These are phyloP conservation scores for Drosophila kurseongensis DNA, from an alignment of 1,140 invertebrate genomes.

Conservation along the genomic window DNA sequence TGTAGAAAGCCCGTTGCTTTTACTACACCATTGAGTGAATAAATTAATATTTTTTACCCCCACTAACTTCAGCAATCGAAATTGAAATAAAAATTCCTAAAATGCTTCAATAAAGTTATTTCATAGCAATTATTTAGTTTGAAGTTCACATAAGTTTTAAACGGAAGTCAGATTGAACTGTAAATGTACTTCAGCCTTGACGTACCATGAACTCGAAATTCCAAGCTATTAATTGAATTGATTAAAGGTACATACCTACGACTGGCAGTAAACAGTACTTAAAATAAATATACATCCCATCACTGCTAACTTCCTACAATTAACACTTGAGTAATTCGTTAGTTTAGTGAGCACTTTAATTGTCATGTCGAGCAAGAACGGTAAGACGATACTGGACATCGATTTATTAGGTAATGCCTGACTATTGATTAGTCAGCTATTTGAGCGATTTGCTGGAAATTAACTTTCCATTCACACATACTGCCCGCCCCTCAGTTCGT, in stretches of 20 bases:
- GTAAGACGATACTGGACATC: slow-evolving; percentile 1
- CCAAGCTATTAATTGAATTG: too few species aligned
- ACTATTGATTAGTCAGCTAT: slow-evolving; percentile 4
- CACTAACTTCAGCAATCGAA: not conserved
- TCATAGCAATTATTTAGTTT: too few species aligned
- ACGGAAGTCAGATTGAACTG: too few species aligned
- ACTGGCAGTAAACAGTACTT: not conserved
- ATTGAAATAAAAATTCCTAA: too few species aligned
- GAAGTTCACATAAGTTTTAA: too few species aligned
- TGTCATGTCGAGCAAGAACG: slow-evolving; percentile 1
- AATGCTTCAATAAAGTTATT: too few species aligned
- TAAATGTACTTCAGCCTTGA: too few species aligned
- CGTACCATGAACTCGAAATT: too few species aligned
- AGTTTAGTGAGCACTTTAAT: slow-evolving; percentile 3
- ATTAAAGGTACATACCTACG: not conserved
- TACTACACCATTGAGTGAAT: not conserved
- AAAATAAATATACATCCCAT: not conserved
- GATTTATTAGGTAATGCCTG: slow-evolving; percentile 6
- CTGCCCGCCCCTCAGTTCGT: not conserved
- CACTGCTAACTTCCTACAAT: slow-evolving; percentile 20
- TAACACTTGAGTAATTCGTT: slow-evolving; percentile 14
- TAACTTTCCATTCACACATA: slow-evolving; percentile 14
- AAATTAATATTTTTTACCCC: not conserved
- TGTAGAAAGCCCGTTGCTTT: slow-evolving; percentile 15
- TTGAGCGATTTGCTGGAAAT: slow-evolving; percentile 18